Evolutionary conservation across 2,797 vertebrate species (phyloP).

Genomic region (Erethizon dorsatum): DNA sequence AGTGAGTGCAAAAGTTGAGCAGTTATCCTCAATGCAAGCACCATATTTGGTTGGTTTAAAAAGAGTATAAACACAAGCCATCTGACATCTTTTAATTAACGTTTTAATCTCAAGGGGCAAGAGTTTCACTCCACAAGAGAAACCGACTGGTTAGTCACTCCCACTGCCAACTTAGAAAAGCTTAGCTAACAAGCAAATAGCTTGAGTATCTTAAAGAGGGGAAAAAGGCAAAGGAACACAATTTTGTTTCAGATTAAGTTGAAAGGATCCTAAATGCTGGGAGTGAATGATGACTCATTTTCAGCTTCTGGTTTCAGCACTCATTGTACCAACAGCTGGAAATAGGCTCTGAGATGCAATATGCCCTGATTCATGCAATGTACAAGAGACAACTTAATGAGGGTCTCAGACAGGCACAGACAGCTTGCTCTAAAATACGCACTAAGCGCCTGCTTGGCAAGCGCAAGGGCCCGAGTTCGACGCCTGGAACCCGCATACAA

Average conservation of each 20-base stretch:
- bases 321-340: background rate
- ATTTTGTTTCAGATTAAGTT: conserved; percentile 7
- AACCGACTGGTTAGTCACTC: background rate
- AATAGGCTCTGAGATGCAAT: background rate
- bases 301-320: conserved; percentile 23
- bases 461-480: too few species aligned
- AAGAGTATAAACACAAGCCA: background rate
- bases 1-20: background rate
- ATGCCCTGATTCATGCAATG: background rate
- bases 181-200: conserved; percentile 16
- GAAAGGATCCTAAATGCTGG: background rate
- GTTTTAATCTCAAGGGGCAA: background rate
- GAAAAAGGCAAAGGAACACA: background rate
- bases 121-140: background rate
- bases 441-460: background rate
- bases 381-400: background rate
- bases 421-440: conserved; percentile 7
- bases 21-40: background rate
- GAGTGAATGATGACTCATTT: background rate
- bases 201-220: background rate
- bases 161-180: background rate
- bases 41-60: background rate
- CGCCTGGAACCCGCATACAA: too few species aligned
- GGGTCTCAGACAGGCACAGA: conserved; percentile 9
- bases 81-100: conserved; percentile 18